A percentile compares a stretch with the other conserved stretches of the same genome.
Conservation (phyloP, 1,140 invertebrate genomes). For the Bombus affinis region DNA sequence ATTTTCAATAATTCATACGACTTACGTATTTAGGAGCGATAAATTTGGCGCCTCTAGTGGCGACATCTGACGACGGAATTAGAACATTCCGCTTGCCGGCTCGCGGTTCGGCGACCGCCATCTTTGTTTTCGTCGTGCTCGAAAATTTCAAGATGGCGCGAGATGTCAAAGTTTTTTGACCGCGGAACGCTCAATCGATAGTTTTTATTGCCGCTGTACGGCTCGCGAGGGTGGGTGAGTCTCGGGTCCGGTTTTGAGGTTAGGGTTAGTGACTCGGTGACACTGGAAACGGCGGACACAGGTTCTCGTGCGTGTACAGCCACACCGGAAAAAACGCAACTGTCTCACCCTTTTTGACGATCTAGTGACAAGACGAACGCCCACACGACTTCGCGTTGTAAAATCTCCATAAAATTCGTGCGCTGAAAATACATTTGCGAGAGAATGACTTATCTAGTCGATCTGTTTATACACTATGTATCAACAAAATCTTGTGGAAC, state of each 20-base stretch:
- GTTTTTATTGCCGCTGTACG: constrained; percentile 66
- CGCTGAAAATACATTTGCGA: background rate
- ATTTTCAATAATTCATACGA: background rate
- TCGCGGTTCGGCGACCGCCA: background rate
- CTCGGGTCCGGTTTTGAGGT: constrained; percentile 67
- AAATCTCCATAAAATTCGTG: background rate
- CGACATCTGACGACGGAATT: background rate
- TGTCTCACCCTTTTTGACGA: background rate
- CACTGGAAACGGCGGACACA: constrained; percentile 50
- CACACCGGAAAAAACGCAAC: constrained; percentile 13
- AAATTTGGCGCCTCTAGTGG: background rate
- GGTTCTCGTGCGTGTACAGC: constrained; percentile 31
- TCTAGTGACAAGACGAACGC: background rate
- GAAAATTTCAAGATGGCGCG: constrained; percentile 62
- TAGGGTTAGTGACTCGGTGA: constrained; percentile 73
- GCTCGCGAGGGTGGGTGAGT: constrained; percentile 42
- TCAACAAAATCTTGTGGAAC: constrained; percentile 14
- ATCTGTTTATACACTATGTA: constrained; percentile 32
- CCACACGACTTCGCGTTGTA: background rate
- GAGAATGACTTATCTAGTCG: constrained; percentile 1
- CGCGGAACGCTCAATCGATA: constrained; percentile 68
- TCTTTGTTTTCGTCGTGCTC: constrained; percentile 27
- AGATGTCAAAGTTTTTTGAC: constrained; percentile 62
- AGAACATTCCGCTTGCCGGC: constrained; percentile 22
- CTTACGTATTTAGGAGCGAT: background rate